phyloP scores from a whole-genome alignment of 23 tunicate genomes.

The Styela plicata region DNA sequence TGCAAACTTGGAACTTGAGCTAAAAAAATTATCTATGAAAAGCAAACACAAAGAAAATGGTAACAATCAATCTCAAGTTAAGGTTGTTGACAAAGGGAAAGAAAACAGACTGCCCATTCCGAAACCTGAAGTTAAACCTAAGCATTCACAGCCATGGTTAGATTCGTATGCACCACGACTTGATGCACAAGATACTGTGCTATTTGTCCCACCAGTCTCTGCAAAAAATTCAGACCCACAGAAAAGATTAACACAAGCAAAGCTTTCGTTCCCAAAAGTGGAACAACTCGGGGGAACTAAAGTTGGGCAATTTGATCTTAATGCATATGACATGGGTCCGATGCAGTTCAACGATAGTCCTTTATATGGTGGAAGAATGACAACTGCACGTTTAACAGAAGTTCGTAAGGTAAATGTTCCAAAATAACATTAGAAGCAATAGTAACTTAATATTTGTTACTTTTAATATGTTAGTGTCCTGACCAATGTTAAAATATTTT shows the following conservation, averaged over 20 bases:
- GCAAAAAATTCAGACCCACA: background rate
- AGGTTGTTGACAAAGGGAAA: background rate
- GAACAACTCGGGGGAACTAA: background rate
- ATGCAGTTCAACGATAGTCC: constrained; percentile 15
- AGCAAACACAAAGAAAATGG: background rate
- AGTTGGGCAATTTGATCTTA: background rate
- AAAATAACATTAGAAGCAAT: too few species aligned
- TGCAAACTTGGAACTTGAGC: background rate
- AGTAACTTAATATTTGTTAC: too few species aligned
- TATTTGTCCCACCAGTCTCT: background rate
- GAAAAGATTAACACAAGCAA: background rate
- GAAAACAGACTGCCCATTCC: background rate
- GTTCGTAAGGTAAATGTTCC: constrained; percentile 57
- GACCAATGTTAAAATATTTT: too few species aligned
- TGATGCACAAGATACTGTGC: background rate
- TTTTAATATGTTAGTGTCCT: too few species aligned
- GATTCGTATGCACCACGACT: background rate
- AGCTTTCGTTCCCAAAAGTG: background rate
- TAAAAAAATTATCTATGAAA: background rate
- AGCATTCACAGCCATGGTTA: background rate
- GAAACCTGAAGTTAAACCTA: background rate
- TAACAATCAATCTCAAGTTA: background rate
- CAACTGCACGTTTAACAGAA: constrained; percentile 28
- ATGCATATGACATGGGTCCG: constrained; percentile 9
- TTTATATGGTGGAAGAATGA: constrained; percentile 69